A percentile compares a stretch with the other conserved stretches of the same genome.
Conservation (phyloP, 2,888 invertebrate genomes). For the Yponomeuta plumbellus region DNA sequence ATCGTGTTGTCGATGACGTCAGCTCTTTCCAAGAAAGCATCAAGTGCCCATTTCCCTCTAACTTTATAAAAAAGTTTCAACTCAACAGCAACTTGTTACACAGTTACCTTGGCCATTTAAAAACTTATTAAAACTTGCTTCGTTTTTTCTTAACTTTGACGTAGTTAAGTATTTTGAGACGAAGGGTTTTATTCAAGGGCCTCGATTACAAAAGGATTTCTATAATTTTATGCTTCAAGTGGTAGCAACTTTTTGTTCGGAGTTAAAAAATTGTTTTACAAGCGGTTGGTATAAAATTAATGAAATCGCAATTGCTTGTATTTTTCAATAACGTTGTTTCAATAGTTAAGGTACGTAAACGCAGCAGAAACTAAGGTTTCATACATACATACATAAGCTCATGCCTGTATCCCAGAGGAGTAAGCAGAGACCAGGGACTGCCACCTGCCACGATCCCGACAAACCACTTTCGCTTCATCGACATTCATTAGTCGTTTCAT, state of each 20-base stretch:
- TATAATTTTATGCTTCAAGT: not conserved
- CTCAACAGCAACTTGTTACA: not conserved
- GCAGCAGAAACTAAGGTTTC: too few species aligned
- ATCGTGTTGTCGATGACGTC: not conserved
- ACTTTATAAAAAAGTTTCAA: not conserved
- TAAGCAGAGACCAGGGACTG: too few species aligned
- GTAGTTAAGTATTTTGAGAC: not conserved
- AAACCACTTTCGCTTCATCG: too few species aligned
- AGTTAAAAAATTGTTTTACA: not conserved
- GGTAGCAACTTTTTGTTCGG: not conserved
- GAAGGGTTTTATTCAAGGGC: not conserved
- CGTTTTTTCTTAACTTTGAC: not conserved
- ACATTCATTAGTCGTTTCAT: too few species aligned
- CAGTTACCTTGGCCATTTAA: not conserved
- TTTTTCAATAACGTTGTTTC: too few species aligned
- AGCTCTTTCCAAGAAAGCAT: not conserved
- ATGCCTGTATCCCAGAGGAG: too few species aligned
- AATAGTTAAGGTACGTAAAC: too few species aligned
- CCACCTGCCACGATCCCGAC: too few species aligned
- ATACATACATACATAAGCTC: too few species aligned
- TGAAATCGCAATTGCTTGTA: too few species aligned
- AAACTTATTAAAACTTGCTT: conserved; percentile 8
- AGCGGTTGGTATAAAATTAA: too few species aligned
- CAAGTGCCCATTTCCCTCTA: not conserved
- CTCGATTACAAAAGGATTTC: not conserved